Conservation (phyloP, 2,888 invertebrate species). For the Endomychus coccineus region DNA sequence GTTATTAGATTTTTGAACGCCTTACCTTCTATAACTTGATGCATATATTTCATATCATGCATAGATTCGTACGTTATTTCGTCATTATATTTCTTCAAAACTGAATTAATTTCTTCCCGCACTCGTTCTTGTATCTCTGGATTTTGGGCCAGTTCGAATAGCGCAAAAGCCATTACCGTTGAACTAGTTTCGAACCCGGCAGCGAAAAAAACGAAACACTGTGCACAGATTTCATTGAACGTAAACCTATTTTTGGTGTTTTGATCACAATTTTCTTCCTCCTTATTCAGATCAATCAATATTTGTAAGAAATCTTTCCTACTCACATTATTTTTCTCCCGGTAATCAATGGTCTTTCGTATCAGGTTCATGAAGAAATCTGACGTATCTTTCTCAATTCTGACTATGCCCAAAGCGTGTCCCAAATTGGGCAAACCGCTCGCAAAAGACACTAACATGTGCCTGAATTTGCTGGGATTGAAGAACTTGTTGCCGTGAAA, state of each 20-base stretch:
- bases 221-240: conserved; percentile 33
- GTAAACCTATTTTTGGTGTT: conserved; percentile 15
- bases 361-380: conserved; percentile 29
- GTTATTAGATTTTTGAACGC: too few relatives aligned
- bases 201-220: conserved; percentile 43
- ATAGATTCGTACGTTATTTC: conserved; percentile 41
- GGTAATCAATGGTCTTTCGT: conserved; percentile 24
- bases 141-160: conserved; percentile 41
- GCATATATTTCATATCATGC: conserved; percentile 43
- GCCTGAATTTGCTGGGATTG: neutral
- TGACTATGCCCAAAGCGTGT: conserved; percentile 18
- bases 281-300: conserved; percentile 30
- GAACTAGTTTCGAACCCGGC: conserved; percentile 48
- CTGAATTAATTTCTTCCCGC: conserved; percentile 36
- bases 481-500: conserved; percentile 21
- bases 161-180: conserved; percentile 37
- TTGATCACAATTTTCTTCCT: conserved; percentile 1
- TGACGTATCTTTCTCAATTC: conserved; percentile 23
- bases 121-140: conserved; percentile 42
- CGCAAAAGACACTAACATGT: conserved; percentile 9
- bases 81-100: conserved; percentile 32
- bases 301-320: conserved; percentile 40
- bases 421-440: conserved; percentile 18
- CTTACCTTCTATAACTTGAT: conserved; percentile 41
- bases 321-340: conserved; percentile 24